Base-by-base conservation (phyloP, 2,888 invertebrate genomes). In the Chymomyza procnemis region DNA sequence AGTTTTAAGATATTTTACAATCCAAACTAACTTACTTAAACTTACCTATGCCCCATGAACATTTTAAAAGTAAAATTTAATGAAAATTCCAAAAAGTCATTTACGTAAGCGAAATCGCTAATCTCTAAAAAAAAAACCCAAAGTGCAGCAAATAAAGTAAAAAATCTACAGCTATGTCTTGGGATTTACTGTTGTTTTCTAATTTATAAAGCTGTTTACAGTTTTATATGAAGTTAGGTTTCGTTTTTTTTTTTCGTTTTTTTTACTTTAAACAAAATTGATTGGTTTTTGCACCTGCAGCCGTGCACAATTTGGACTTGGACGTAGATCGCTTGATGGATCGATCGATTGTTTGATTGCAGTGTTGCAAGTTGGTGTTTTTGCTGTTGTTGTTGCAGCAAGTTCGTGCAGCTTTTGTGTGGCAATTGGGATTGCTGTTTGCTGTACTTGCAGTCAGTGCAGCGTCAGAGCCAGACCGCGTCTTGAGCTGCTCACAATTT, bases 401-500 rank as follows among this genome's bases (percentile, higher is more conserved):
- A 65, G 70, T 59, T 61, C 19, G 52, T 68, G 80, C 78, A 62
- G 66, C 56, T 69, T 52, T 64, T 41, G 9, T 61, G 56, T 26
- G 21, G 52, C 30, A n/a, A 48, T 48, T 48, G 4, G 19, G 19
- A 3, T 2, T 50, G 50, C 12, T 41, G 9, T 3, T 48, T 48
- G 14, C 18, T 50, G 50, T 18, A 50, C 19, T 19, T 50, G 16
- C 16, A 16, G 50, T 16, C 47, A 14, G 47, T n/a, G n/a, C n/a
- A n/a, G n/a, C n/a, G n/a, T 14, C 47, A n/a, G 47, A 47, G 1
- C 4, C 47, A 47, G 4, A 48, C 48, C 5, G 6, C n/a, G 19
- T 16, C 50, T 16, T 6, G 75, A 75, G 80, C 61, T 57, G 73
- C 86, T 81, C 81, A 84, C 84, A 80, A n/a, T 85, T 81, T 64